These are phyloP conservation scores for Notamacropus eugenii DNA, from an alignment of 2,797 vertebrate species.

Conservation along the genomic window DNA sequence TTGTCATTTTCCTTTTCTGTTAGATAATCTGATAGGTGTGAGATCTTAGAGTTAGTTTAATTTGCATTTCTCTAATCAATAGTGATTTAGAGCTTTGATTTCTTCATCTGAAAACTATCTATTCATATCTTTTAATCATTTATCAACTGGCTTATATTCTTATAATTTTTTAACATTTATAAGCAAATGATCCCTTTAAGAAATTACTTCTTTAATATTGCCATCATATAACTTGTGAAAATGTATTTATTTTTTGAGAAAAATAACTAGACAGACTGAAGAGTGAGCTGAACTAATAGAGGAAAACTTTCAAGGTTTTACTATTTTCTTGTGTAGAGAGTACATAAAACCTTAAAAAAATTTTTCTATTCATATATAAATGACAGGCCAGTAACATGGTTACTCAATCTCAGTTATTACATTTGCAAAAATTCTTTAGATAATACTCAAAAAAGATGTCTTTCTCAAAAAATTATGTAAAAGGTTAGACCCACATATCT, in stretches of 20 bases:
- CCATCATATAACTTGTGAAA: neutral
- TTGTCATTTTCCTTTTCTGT: too few species aligned
- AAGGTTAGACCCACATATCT: neutral
- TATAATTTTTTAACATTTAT: too few species aligned
- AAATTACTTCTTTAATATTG: neutral
- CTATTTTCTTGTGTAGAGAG: neutral
- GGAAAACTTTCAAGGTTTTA: neutral
- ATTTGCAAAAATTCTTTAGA: neutral
- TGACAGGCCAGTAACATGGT: neutral
- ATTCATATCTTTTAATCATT: too few species aligned
- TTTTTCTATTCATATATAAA: neutral
- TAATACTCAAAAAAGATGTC: neutral
- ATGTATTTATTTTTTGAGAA: neutral
- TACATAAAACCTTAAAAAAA: neutral
- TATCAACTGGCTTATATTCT: too few species aligned
- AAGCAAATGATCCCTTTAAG: neutral
- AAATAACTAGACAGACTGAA: neutral
- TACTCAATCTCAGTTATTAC: neutral
- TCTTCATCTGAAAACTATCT: too few species aligned
- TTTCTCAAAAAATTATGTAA: neutral
- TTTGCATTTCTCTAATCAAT: too few species aligned
- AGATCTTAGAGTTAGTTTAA: too few species aligned
- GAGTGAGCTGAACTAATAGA: neutral
- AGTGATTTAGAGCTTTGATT: too few species aligned
- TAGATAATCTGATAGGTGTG: too few species aligned